Evolutionary conservation across 1,140 invertebrate genomes (phyloP).

Genomic region (Vollenhovia emeryi): DNA sequence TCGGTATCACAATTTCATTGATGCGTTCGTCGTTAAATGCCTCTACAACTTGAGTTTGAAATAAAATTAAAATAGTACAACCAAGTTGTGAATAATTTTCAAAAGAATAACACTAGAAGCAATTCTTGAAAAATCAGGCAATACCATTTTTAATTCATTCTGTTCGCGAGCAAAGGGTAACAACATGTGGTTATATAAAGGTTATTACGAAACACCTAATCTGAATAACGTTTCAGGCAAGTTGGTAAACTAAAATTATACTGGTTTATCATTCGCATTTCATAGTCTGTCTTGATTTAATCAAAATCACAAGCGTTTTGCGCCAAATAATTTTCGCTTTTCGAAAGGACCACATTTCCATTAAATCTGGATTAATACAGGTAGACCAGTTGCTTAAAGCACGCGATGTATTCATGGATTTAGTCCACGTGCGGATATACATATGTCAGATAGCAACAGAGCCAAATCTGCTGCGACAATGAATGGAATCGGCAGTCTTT

Average conservation of each 20-base stretch:
- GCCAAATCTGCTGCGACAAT: background rate
- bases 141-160: slow-evolving; percentile 19
- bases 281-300: slow-evolving; percentile 20
- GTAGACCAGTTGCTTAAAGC: background rate
- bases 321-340: background rate
- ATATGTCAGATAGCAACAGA: background rate
- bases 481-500: background rate
- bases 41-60: background rate
- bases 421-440: background rate
- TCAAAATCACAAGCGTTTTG: slow-evolving; percentile 3
- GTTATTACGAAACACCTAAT: slow-evolving; percentile 72
- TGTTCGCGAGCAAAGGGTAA: slow-evolving; percentile 27
- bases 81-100: background rate
- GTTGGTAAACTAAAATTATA: slow-evolving; percentile 30
- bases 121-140: slow-evolving; percentile 16
- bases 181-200: slow-evolving; percentile 70
- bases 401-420: background rate
- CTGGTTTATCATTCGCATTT: slow-evolving; percentile 34
- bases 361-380: background rate
- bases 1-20: background rate
- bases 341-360: background rate
- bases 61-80: background rate
- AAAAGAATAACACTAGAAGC: background rate
- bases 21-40: background rate
- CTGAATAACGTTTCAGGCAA: slow-evolving; percentile 65